Base-by-base conservation (phyloP, 2,797 vertebrate species). In the Oreochromis mossambicus region DNA sequence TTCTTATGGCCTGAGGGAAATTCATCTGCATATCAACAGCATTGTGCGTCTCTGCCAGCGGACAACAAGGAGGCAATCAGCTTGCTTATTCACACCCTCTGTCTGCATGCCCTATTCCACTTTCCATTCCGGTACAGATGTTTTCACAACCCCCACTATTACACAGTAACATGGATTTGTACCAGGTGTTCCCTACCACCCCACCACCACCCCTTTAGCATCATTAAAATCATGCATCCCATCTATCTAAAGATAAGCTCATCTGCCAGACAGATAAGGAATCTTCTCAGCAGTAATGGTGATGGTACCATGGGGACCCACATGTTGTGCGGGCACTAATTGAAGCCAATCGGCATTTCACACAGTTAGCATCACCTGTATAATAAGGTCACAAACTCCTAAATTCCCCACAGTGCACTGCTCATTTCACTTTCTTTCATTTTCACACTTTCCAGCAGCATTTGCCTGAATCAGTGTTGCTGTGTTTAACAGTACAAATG, bases 311-410 rank as follows among this genome's bases (percentile, higher is more conserved):
- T 5, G 38, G 89, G 92, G 92, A 91, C 80, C 76, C 85, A 75
- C 81, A 55, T 90, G 87, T 87, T 82, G 86, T 58, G 78, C 80
- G 82, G 90, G 88, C 85, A 75, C 91, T 94, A 94, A 94, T 91
- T 93, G 88, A 89, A 90, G 92, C 83, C 91, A 92, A 94, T 91
- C 54, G 12, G 80, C 88, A 91, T 93, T 92, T 91, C 88, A 92
- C 90, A 82, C 86, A 83, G 78, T 75, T 68, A 84, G 84, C 63
- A 55, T 85, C 81, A 73, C 58, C 70, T 21, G 6, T 63, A 48
- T 91, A 92, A 93, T 89, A 78, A 90, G 86, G 91, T 91, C 52
- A 21, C 79, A 83, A 52, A 80, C 61, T 83, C 63, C 81, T 54
- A 80, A 89, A 89, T 85, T 89, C 83, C 88, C 88, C 3, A 51